These are phyloP conservation scores for Myotis yumanensis DNA, from an alignment of 2,113 vertebrate species.

Conservation along the genomic window DNA sequence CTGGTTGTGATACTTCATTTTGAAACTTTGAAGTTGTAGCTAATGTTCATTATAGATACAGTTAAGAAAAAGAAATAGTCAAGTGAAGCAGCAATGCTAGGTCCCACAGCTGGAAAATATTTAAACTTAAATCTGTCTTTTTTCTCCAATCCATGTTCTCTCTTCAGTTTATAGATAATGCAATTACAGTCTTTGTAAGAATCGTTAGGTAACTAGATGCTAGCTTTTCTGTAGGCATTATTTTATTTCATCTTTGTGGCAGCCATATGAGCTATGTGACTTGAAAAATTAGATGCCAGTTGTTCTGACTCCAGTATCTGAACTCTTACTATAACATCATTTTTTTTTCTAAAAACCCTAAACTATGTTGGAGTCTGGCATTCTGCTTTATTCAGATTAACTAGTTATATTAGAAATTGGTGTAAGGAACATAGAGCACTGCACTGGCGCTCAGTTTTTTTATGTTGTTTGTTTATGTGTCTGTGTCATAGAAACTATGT, in stretches of 20 bases:
- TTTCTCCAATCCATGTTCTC: not conserved
- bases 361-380: not conserved
- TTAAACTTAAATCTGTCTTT: not conserved
- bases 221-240: not conserved
- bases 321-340: not conserved
- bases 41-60: not conserved
- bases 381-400: conserved; percentile 4
- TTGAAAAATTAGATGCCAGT: not conserved
- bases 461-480: not conserved
- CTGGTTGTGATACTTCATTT: not conserved
- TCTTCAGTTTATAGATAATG: not conserved
- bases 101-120: not conserved
- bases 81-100: not conserved
- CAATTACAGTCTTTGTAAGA: not conserved
- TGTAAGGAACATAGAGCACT: not conserved
- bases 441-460: rapidly evolving
- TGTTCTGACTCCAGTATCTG: not conserved
- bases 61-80: not conserved
- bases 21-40: not conserved
- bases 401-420: not conserved
- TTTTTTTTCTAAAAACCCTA: not conserved
- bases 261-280: not conserved
- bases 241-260: not conserved
- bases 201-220: not conserved
- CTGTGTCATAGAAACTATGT: not conserved